phyloP scores from a whole-genome alignment of 2,113 vertebrate species.

The Cynoglossus semilaevis region DNA sequence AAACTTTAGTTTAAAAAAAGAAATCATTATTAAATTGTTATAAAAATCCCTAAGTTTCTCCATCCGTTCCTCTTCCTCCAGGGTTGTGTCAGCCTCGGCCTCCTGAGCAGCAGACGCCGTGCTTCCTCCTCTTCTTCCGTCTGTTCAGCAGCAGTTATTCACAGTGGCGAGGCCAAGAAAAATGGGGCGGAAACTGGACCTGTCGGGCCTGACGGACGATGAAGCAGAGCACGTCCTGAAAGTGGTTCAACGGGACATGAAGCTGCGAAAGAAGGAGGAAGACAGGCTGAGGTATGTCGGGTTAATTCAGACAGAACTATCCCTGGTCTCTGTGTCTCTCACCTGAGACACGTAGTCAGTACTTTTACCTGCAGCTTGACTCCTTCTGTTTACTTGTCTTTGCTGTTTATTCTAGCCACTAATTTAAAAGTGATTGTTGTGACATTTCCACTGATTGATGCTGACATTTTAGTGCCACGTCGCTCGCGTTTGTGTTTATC shows the following conservation, averaged over 20 bases:
- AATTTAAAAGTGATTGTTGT: neutral
- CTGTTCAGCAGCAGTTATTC: constrained; percentile 21
- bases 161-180: constrained; percentile 43
- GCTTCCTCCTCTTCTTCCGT: constrained; percentile 25
- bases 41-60: neutral
- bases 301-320: constrained; percentile 2
- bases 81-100: constrained; percentile 61
- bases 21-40: no score
- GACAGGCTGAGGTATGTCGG: constrained; percentile 87
- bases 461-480: neutral
- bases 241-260: constrained; percentile 95
- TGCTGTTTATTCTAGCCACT: neutral
- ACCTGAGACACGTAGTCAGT: neutral
- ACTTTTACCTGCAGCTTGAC: neutral
- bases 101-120: constrained; percentile 43
- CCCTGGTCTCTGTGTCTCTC: no score
- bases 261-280: constrained; percentile 91
- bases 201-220: constrained; percentile 89
- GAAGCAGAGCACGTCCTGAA: constrained; percentile 94
- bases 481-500: no score
- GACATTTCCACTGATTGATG: neutral
- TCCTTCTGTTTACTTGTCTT: neutral
- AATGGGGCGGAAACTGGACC: constrained; percentile 95
- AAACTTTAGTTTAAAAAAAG: no score
- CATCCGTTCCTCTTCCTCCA: constrained; percentile 17